Conservation (phyloP, 2,888 invertebrate species). For the Loripinus fragilis region DNA sequence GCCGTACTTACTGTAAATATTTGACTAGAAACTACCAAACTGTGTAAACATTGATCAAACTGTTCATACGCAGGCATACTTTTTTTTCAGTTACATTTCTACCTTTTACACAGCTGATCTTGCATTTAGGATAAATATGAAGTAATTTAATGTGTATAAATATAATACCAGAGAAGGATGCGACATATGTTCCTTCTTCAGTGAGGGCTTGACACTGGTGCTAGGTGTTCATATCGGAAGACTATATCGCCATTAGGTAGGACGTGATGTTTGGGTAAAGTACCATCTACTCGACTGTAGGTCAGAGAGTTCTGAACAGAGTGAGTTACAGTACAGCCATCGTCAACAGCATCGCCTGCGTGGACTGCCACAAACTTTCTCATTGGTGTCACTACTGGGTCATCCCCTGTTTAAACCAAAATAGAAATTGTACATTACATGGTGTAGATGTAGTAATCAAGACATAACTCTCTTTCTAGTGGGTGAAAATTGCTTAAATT, state of each 20-base stretch:
- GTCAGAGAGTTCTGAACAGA: conserved; percentile 33
- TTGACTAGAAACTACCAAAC: too few relatives aligned
- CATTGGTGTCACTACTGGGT: conserved; percentile 30
- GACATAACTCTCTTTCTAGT: too few relatives aligned
- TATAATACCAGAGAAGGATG: conserved; percentile 55
- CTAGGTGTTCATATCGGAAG: conserved; percentile 37
- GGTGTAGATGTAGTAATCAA: too few relatives aligned
- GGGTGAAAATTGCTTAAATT: too few relatives aligned
- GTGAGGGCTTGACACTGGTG: conserved; percentile 50
- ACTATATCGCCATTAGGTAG: conserved; percentile 48
- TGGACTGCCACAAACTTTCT: conserved; percentile 45
- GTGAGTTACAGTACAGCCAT: conserved; percentile 46
- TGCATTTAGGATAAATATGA: too few relatives aligned
- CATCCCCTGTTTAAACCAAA: conserved; percentile 21
- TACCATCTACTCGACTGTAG: conserved; percentile 48
- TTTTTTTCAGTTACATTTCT: too few relatives aligned
- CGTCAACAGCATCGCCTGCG: conserved; percentile 47
- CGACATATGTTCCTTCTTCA: conserved; percentile 44
- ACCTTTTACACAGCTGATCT: too few relatives aligned
- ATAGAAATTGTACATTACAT: too few relatives aligned
- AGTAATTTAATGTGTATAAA: too few relatives aligned
- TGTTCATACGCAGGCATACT: too few relatives aligned
- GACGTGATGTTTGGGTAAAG: conserved; percentile 43
- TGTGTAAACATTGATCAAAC: too few relatives aligned
- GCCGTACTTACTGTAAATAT: too few relatives aligned